Percentiles rank a stretch among this genome's conserved stretches.
Conservation (phyloP, 2,888 invertebrate genomes). For the Drosophila hamatofila region DNA sequence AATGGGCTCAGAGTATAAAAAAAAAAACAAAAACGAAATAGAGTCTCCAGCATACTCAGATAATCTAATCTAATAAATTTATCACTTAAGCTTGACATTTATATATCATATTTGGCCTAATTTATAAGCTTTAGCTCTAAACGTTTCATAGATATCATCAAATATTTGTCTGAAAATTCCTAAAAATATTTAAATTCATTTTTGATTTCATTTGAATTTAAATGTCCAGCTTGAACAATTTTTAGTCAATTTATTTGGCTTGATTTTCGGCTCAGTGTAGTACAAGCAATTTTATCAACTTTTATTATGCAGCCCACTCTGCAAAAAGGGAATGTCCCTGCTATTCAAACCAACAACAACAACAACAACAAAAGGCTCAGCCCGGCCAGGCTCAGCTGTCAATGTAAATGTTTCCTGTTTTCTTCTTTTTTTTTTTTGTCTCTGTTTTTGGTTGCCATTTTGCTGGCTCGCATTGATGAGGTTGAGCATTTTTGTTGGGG, state of each 20-base stretch:
- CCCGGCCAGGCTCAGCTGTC: slow-evolving; percentile 50
- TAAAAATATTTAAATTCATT: background rate
- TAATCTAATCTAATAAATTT: background rate
- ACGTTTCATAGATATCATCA: no score
- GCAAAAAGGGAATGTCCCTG: slow-evolving; percentile 39
- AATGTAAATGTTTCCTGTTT: slow-evolving; percentile 43
- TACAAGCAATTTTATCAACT: slow-evolving; percentile 29
- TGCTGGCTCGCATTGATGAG: slow-evolving; percentile 51
- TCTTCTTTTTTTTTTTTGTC: background rate
- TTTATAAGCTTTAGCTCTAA: background rate
- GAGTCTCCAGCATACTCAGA: no score
- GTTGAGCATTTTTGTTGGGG: slow-evolving; percentile 34
- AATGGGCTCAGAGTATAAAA: no score
- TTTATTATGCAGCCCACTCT: slow-evolving; percentile 6
- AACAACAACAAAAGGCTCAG: background rate
- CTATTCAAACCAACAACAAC: background rate
- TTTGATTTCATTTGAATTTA: background rate
- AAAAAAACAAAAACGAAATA: no score
- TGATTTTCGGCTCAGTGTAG: slow-evolving; percentile 24
- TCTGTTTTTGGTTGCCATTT: slow-evolving; percentile 28
- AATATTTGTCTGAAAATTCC: no score
- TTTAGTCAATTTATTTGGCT: background rate
- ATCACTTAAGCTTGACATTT: background rate
- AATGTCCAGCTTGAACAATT: background rate
- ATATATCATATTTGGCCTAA: background rate